Percentiles rank a stretch among this genome's conserved stretches.
phyloP scores from a whole-genome alignment of 2,113 vertebrate genomes.

The Dasyprocta punctata region DNA sequence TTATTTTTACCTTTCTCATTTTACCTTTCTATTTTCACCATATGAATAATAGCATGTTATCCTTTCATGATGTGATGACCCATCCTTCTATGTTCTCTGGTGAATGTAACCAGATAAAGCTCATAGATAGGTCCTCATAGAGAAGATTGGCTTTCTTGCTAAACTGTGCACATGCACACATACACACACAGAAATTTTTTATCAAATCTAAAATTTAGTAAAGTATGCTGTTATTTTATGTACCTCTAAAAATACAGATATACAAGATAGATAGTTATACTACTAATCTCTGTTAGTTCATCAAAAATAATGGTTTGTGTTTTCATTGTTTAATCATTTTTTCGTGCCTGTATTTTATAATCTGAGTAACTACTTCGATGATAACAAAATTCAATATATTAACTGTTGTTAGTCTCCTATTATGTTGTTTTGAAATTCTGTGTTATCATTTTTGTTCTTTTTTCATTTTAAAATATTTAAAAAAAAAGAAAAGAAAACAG shows the following conservation, averaged over 20 bases:
- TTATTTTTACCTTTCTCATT: neutral
- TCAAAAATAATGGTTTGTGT: no score
- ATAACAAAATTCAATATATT: no score
- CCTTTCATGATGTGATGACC: neutral
- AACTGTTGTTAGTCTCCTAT: no score
- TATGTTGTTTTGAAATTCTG: no score
- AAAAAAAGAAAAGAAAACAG: neutral
- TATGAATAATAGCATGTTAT: constrained; percentile 36
- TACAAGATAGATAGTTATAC: no score
- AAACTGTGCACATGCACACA: neutral
- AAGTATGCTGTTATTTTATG: neutral
- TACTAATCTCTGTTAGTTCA: no score
- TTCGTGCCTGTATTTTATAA: no score
- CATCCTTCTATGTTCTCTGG: neutral
- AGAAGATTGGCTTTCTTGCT: constrained; percentile 19
- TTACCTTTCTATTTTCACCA: neutral
- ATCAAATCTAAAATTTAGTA: neutral
- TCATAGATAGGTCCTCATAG: constrained; percentile 36
- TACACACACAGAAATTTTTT: neutral
- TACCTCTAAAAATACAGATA: neutral
- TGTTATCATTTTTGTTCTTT: no score
- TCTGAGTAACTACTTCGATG: no score
- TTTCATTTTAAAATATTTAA: no score
- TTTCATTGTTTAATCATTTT: no score
- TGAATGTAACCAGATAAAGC: constrained; percentile 25